These are phyloP conservation scores for Atta colombica DNA, from an alignment of 1,140 invertebrate genomes.

Conservation along the genomic window DNA sequence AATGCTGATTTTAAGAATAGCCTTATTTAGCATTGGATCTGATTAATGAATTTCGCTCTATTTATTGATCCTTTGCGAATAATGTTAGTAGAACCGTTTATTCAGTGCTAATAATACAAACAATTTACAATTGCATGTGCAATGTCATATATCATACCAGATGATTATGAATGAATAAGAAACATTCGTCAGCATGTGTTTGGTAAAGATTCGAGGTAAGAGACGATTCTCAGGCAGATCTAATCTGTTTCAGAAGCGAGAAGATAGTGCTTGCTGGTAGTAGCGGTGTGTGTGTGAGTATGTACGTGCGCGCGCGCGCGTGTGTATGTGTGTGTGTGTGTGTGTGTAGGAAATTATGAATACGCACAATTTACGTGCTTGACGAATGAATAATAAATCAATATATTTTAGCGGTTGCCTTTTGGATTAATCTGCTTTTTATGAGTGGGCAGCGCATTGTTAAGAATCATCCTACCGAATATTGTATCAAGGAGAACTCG, in stretches of 20 bases:
- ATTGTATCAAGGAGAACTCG: neutral
- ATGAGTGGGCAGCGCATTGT: neutral
- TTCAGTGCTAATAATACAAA: conserved; percentile 5
- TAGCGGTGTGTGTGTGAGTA: neutral
- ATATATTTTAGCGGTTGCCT: conserved; percentile 8
- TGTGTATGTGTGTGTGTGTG: too few species aligned
- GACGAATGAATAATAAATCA: conserved; percentile 54
- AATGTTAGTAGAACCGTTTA: neutral
- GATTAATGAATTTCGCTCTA: conserved; percentile 7
- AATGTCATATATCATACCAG: conserved; percentile 12
- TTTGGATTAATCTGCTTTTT: neutral
- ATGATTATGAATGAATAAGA: conserved; percentile 38
- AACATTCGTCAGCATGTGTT: neutral
- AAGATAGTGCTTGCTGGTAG: neutral
- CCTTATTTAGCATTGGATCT: conserved; percentile 15
- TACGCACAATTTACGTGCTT: conserved; percentile 18
- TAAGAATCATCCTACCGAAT: neutral
- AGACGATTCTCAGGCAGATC: neutral
- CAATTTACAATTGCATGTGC: conserved; percentile 5
- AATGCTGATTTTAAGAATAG: conserved; percentile 15
- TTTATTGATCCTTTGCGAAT: conserved; percentile 14
- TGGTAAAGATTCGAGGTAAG: neutral
- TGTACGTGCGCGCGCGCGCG: neutral
- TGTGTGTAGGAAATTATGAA: conserved; percentile 2
- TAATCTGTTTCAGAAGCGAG: conserved; percentile 9